Conservation (phyloP, 2,888 invertebrate species). For the Orthosia incerta region DNA sequence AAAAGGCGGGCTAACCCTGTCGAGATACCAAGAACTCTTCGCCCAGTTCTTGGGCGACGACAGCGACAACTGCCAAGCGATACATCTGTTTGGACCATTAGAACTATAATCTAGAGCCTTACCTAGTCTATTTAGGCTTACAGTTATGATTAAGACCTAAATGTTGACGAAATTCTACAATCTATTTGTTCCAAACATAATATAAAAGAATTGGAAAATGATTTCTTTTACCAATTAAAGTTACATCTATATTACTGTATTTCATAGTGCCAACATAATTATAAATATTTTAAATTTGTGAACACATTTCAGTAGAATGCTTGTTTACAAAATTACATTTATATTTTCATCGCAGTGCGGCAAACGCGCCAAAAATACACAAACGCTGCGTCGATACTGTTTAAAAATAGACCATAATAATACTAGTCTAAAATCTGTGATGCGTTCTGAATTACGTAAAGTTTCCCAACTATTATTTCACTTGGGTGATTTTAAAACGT, state of each 20-base stretch:
- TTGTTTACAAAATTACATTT: constrained; percentile 69
- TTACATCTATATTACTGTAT: constrained; percentile 8
- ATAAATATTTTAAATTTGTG: constrained; percentile 23
- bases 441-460: constrained; percentile 72
- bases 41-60: constrained; percentile 95
- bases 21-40: constrained; percentile 96
- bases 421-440: constrained; percentile 63
- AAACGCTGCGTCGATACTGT: constrained; percentile 72
- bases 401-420: constrained; percentile 71
- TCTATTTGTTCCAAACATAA: neutral
- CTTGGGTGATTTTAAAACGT: constrained; percentile 40
- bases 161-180: constrained; percentile 28
- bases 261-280: constrained; percentile 2
- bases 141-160: constrained; percentile 68
- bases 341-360: constrained; percentile 60
- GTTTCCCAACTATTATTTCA: constrained; percentile 61
- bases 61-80: constrained; percentile 93
- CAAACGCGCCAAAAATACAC: constrained; percentile 74
- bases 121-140: constrained; percentile 60
- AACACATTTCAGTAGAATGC: constrained; percentile 44
- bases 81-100: constrained; percentile 95
- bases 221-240: constrained; percentile 6
- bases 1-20: constrained; percentile 94
- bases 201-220: neutral
- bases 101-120: constrained; percentile 77